These are phyloP conservation scores for Paguma larvata DNA, from an alignment of 2,797 vertebrate genomes.

Conservation along the genomic window DNA sequence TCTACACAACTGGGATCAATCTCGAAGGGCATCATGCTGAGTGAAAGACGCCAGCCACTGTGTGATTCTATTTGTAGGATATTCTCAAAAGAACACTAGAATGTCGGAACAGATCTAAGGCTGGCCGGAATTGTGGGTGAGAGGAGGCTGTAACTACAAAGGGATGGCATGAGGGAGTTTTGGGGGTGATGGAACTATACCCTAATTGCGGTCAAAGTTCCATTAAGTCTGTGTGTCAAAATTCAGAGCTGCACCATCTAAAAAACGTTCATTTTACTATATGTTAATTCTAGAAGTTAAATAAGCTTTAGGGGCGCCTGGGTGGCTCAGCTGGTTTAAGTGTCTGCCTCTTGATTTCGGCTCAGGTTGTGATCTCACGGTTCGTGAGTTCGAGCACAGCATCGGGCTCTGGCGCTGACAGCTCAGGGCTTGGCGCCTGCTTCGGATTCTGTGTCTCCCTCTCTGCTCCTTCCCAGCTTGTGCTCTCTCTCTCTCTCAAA, in stretches of 20 bases:
- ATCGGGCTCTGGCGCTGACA: too few relatives aligned
- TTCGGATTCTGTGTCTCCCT: too few relatives aligned
- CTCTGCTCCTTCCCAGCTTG: too few relatives aligned
- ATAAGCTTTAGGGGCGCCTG: background rate
- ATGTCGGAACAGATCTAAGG: background rate
- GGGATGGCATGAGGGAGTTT: background rate
- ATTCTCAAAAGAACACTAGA: background rate
- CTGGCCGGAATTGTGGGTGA: background rate
- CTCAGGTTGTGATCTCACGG: too few relatives aligned
- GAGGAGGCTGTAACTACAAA: background rate
- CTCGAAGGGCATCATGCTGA: constrained; percentile 6
- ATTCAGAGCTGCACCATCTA: background rate
- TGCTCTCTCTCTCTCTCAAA: too few relatives aligned
- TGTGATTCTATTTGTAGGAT: background rate
- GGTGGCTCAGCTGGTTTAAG: too few relatives aligned
- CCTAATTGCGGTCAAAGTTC: background rate
- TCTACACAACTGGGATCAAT: background rate
- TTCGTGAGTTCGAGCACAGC: too few relatives aligned
- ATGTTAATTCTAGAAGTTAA: constrained; percentile 17
- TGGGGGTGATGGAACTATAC: background rate
- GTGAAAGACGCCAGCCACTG: background rate
- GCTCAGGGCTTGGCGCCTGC: too few relatives aligned
- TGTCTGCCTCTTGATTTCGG: too few relatives aligned
- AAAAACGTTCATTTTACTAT: background rate
- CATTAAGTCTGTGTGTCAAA: background rate